A percentile compares a stretch with the other conserved stretches of the same genome.
Conservation (phyloP, 2,888 invertebrate genomes). For the Eudasyphora cyanicolor region DNA sequence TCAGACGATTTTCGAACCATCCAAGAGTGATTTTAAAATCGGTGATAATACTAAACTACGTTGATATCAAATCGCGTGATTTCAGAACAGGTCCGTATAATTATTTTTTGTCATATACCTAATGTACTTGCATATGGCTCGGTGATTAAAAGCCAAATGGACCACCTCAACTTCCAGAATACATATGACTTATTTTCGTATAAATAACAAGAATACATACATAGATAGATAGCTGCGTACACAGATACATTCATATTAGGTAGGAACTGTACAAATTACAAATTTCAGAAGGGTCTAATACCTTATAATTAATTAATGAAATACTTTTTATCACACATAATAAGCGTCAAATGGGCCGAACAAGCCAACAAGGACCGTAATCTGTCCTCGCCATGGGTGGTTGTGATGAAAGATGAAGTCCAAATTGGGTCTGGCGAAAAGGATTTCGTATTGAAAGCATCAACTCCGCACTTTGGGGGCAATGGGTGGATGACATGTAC, state of each 20-base stretch:
- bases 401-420: not conserved
- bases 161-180: no score
- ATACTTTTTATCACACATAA: conserved; percentile 39
- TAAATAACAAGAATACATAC: no score
- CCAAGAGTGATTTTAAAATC: no score
- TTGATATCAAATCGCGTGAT: no score
- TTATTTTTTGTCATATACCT: no score
- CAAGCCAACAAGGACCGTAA: conserved; percentile 30
- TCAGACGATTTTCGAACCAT: no score
- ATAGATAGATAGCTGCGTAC: not conserved
- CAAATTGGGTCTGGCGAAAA: conserved; percentile 35
- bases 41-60: no score
- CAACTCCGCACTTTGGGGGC: not conserved
- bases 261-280: conserved; percentile 16
- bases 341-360: not conserved
- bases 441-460: not conserved
- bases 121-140: no score
- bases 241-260: not conserved
- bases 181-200: no score
- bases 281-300: conserved; percentile 45
- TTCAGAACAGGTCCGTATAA: no score
- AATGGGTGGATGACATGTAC: conserved; percentile 17
- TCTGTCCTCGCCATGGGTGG: conserved; percentile 44
- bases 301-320: conserved; percentile 47
- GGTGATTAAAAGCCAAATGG: no score